Evolutionary conservation across 2,888 invertebrate genomes (phyloP), one percentile per base, ranked within the genome.

Genomic region (Girardia tigrina): DNA sequence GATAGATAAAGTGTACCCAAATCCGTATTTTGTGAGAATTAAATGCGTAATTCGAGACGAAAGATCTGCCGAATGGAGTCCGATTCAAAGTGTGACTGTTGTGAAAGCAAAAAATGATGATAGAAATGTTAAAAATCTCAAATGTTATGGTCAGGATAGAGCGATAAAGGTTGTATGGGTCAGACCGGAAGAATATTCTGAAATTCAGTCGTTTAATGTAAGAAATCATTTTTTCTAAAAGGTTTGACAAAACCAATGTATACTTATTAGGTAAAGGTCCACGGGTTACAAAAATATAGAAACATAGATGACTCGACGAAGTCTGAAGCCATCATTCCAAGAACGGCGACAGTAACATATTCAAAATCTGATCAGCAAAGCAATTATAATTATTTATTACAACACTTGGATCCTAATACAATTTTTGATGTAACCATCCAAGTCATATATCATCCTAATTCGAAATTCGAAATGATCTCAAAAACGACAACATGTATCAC

Each of bases 401-500:
- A 23, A 27, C 26, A 69, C 8, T 69, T 74, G 1, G 74, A 74
- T 26, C 74, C 74, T 26, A 74, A 74, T 42, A 74, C 74, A 4
- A 74, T 56, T 56, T 74, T 56, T 23, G 74, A 74, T 28, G 4
- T 74, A 4, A 27, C 74, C 12, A 69, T 74, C 16, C 1, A 20
- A 36, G 28, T 56, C 8, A n/a, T 26, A 2, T 74, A 74, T 36
- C n/a, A 26, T 4, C 16, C 26, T 42, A 2, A 14, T 2, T 56
- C 42, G 20, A 56, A 23, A 42, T 56, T 56, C 26, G 36, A 42
- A 29, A 69, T 4, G 1, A 26, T 26, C 26, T 23, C 74, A 1
- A 42, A 74, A 69, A 42, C 74, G 1, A 74, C 74, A 42, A 74
- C 56, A 28, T 74, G 74, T 56, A 27, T 42, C 4, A 74, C 74